phyloP scores from a whole-genome alignment of 2,797 vertebrate genomes.

The Pampus argenteus region DNA sequence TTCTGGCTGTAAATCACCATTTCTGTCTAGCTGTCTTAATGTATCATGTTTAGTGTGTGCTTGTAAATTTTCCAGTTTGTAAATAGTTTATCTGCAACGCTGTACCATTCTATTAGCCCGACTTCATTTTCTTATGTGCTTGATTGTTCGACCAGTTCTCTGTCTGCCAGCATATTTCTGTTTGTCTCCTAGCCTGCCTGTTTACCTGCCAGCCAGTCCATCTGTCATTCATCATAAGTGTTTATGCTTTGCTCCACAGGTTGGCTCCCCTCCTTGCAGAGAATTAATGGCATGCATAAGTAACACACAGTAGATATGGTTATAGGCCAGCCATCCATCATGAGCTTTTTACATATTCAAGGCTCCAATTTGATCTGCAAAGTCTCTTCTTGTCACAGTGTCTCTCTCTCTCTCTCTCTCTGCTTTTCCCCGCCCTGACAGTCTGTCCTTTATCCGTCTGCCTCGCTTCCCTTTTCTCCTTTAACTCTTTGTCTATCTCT shows the following conservation, averaged over 20 bases:
- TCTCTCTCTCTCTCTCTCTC: slow-evolving; percentile 17
- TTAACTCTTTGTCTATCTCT: neutral
- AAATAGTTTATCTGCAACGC: slow-evolving; percentile 40
- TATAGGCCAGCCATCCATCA: slow-evolving; percentile 70
- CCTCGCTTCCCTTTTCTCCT: slow-evolving; percentile 6
- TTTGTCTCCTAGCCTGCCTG: slow-evolving; percentile 34
- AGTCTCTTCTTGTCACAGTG: slow-evolving; percentile 21
- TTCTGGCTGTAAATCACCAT: slow-evolving; percentile 5
- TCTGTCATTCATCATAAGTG: slow-evolving; percentile 65
- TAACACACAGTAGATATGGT: slow-evolving; percentile 60
- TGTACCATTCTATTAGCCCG: slow-evolving; percentile 26
- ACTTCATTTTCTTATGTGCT: slow-evolving; percentile 45
- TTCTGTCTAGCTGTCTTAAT: slow-evolving; percentile 5
- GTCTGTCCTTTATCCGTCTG: slow-evolving; percentile 24
- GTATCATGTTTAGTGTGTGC: slow-evolving; percentile 3
- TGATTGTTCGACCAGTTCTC: slow-evolving; percentile 46
- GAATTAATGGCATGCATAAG: slow-evolving; percentile 69
- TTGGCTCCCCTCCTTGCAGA: slow-evolving; percentile 56
- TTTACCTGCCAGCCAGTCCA: slow-evolving; percentile 62
- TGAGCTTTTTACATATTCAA: slow-evolving; percentile 65
- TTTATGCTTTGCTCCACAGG: slow-evolving; percentile 59
- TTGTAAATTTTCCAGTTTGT: slow-evolving; percentile 4
- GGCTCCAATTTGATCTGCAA: slow-evolving; percentile 52
- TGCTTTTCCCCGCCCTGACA: slow-evolving; percentile 4
- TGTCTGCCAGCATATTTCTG: slow-evolving; percentile 56